Evolutionary conservation across 2,888 invertebrate genomes (phyloP).

Genomic region (Leptinotarsa juncta): DNA sequence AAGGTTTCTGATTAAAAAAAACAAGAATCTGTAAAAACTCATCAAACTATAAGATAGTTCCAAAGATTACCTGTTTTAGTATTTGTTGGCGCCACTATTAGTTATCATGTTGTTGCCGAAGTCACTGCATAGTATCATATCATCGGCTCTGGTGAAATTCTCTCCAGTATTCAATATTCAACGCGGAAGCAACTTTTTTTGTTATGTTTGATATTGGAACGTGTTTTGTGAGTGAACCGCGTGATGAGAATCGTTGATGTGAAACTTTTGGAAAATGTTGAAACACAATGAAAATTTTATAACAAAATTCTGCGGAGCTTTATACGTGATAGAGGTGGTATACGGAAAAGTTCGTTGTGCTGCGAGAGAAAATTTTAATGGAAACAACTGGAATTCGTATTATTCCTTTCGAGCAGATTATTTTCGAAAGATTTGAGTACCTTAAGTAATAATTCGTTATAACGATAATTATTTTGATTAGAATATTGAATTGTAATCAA

Average conservation of each 20-base stretch:
- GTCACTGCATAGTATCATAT: no score
- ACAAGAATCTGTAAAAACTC: no score
- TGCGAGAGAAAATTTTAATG: background rate
- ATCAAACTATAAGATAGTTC: no score
- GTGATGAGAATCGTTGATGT: constrained; percentile 24
- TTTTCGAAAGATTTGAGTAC: background rate
- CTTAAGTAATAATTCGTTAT: background rate
- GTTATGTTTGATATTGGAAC: constrained; percentile 23
- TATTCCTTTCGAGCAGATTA: background rate
- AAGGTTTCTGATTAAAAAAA: no score
- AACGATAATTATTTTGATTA: no score
- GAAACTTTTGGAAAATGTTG: constrained; percentile 25
- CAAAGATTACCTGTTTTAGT: no score
- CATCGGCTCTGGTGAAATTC: background rate
- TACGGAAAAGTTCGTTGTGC: background rate
- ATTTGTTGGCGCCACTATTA: no score
- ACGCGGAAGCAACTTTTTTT: constrained; percentile 19
- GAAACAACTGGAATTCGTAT: background rate
- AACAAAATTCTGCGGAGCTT: constrained; percentile 24
- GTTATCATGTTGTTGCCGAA: no score
- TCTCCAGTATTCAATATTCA: constrained; percentile 16
- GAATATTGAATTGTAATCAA: no score
- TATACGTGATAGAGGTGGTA: constrained; percentile 23
- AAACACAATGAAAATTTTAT: constrained; percentile 35
- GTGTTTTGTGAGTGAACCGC: constrained; percentile 24